Conservation (phyloP, 2,888 invertebrate genomes). For the Entomobrya multifasciata region DNA sequence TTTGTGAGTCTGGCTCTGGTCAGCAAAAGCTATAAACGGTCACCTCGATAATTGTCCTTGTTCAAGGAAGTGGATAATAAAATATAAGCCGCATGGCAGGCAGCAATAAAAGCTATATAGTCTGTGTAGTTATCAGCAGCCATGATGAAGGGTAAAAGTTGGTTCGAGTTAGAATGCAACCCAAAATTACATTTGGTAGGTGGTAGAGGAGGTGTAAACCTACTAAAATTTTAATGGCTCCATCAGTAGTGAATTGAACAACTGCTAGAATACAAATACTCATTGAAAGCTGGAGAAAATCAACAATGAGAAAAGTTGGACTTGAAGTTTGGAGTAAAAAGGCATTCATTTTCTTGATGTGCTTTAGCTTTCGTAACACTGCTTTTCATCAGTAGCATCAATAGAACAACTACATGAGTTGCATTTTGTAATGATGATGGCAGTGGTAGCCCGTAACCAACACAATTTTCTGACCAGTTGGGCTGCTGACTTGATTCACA, state of each 20-base stretch:
- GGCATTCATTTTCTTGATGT: constrained; percentile 72
- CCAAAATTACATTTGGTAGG: background rate
- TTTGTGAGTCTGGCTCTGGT: constrained; percentile 70
- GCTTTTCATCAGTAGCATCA: constrained; percentile 55
- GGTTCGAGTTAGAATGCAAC: background rate
- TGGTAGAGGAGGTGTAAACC: background rate
- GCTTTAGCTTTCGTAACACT: constrained; percentile 30
- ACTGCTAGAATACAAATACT: background rate
- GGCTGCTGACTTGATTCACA: constrained; percentile 47
- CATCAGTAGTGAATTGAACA: constrained; percentile 8
- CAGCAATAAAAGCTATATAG: constrained; percentile 46
- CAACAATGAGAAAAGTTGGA: constrained; percentile 54
- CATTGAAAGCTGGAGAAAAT: constrained; percentile 27
- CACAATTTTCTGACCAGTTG: constrained; percentile 69
- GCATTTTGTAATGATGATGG: constrained; percentile 7
- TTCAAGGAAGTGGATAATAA: constrained; percentile 12
- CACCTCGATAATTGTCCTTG: constrained; percentile 49
- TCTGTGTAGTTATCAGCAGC: background rate
- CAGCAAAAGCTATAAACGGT: constrained; percentile 48
- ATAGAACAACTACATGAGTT: constrained; percentile 23
- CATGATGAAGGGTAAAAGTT: background rate
- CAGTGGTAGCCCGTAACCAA: constrained; percentile 54
- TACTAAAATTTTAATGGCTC: constrained; percentile 58
- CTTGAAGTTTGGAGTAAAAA: constrained; percentile 41
- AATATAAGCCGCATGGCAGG: background rate